phyloP scores from a whole-genome alignment of 2,797 vertebrate species.

The Vultur gryphus region DNA sequence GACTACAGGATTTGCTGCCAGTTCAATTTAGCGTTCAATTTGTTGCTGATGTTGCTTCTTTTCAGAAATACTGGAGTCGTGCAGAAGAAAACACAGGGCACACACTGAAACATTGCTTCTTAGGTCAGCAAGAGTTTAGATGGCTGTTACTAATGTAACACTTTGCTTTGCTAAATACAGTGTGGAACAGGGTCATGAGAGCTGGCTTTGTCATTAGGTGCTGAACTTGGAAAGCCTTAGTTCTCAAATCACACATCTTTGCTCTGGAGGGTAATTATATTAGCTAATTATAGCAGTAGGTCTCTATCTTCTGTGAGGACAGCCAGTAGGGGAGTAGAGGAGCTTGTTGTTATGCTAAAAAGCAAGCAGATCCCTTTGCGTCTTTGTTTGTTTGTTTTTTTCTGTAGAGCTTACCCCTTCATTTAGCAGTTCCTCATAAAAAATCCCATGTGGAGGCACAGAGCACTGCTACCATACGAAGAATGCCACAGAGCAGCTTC shows the following conservation, averaged over 20 bases:
- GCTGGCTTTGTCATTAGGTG: neutral
- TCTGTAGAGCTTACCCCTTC: neutral
- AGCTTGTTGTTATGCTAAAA: neutral
- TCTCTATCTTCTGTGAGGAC: neutral
- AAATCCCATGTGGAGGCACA: neutral
- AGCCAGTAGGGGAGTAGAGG: neutral
- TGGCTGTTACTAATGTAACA: neutral
- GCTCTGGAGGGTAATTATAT: neutral
- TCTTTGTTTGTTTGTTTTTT: neutral
- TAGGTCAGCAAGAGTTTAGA: constrained; percentile 11
- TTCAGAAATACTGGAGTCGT: neutral
- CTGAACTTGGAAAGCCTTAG: neutral
- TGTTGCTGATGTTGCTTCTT: constrained; percentile 37
- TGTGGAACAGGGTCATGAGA: neutral
- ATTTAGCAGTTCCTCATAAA: neutral
- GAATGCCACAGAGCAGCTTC: neutral
- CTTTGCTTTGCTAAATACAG: neutral
- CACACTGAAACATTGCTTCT: neutral
- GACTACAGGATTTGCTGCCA: constrained; percentile 47
- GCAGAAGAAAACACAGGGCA: constrained; percentile 10
- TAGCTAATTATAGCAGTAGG: neutral
- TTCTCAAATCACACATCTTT: neutral
- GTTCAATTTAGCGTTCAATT: constrained; percentile 16
- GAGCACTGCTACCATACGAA: neutral
- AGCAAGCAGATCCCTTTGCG: neutral